Percentiles rank a stretch among this genome's conserved stretches.
Conservation (phyloP, 30 jellyfish, hydroid and myxozoan species). For the Aurelia coerulea region DNA sequence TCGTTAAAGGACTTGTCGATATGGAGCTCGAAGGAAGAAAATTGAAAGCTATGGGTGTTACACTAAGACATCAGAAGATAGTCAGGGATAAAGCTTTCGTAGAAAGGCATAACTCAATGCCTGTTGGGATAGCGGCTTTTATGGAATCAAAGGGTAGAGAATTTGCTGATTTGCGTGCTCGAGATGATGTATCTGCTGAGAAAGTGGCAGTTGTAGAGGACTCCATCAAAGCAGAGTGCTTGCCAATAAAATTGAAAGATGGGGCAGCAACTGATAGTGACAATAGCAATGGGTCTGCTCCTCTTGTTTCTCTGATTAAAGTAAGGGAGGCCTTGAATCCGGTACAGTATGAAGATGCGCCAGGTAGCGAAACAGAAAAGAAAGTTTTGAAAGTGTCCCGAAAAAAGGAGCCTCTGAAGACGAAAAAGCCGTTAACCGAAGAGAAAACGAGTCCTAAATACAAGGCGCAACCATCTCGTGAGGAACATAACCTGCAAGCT, state of each 20-base stretch:
- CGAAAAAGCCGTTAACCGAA: too few relatives aligned
- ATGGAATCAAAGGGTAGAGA: neutral
- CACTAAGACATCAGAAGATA: conserved; percentile 4
- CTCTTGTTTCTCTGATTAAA: neutral
- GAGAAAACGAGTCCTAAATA: too few relatives aligned
- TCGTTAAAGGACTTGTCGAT: conserved; percentile 50
- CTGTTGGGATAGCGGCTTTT: conserved; percentile 41
- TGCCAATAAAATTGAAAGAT: neutral
- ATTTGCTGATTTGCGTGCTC: neutral
- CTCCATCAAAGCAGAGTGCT: neutral
- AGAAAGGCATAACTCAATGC: conserved; percentile 52
- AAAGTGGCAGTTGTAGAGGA: neutral
- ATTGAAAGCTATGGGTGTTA: conserved; percentile 12
- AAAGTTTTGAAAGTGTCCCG: too few relatives aligned
- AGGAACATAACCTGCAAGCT: too few relatives aligned
- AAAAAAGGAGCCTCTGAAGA: too few relatives aligned
- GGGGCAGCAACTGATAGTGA: neutral
- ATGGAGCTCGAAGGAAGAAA: conserved; percentile 56
- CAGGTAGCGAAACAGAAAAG: neutral
- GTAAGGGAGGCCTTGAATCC: neutral
- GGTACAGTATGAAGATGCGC: neutral
- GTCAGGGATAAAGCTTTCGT: conserved; percentile 4
- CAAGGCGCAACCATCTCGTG: too few relatives aligned
- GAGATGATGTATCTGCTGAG: neutral
- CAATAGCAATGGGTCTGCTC: neutral